Conservation (phyloP, 2,888 invertebrate genomes). For the Scaptomyza cyrtandrae region DNA sequence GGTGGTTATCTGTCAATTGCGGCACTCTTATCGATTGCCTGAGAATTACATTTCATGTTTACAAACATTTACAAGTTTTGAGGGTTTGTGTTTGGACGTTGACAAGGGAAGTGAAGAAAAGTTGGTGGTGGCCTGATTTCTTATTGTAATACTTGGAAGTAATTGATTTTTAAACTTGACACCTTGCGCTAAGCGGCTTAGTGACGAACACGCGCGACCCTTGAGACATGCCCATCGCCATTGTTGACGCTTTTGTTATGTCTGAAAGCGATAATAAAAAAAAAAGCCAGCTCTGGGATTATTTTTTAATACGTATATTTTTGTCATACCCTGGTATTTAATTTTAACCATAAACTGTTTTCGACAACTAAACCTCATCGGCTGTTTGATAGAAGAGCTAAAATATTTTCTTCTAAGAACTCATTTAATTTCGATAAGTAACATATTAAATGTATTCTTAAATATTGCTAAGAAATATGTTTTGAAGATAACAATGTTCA, state of each 20-base stretch:
- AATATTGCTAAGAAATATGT: too few species aligned
- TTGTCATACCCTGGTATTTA: not conserved
- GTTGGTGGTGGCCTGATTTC: conserved; percentile 23
- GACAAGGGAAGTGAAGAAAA: not conserved
- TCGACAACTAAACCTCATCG: too few species aligned
- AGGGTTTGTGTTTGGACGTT: conserved; percentile 7
- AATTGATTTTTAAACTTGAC: conserved; percentile 80
- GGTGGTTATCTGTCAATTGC: conserved; percentile 9
- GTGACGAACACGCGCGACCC: conserved; percentile 54
- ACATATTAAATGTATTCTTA: too few species aligned
- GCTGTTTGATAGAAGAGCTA: too few species aligned
- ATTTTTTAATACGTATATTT: not conserved
- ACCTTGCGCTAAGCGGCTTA: conserved; percentile 75
- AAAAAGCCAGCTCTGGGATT: not conserved
- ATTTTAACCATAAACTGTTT: too few species aligned
- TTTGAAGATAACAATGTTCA: too few species aligned
- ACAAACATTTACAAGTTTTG: conserved; percentile 41
- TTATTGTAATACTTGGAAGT: conserved; percentile 62
- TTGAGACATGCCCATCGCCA: conserved; percentile 14
- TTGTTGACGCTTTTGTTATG: conserved; percentile 41
- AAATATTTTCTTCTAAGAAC: too few species aligned
- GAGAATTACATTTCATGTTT: conserved; percentile 41
- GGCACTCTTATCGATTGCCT: conserved; percentile 41
- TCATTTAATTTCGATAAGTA: too few species aligned
- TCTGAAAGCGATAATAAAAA: conserved; percentile 4